Base-by-base conservation (phyloP, 2,888 invertebrate species). In the Odontomyia ornata region DNA sequence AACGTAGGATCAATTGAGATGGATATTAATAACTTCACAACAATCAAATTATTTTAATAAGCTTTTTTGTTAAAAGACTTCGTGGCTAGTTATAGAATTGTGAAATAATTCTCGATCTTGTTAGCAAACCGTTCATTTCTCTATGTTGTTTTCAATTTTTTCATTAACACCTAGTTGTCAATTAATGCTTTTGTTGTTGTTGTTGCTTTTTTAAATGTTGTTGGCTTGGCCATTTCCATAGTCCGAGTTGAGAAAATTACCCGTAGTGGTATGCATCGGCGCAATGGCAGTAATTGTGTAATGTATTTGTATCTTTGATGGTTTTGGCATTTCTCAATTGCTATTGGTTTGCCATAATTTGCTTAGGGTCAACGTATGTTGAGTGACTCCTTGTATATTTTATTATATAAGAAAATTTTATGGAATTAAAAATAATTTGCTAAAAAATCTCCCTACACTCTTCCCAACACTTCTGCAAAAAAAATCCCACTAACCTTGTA, bases 141-240 rank as follows among this genome's bases (percentile, higher is more conserved):
- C 71, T 52, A 73, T 77, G 77, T 77, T 79, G 77, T 76, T 79
- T 77, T 77, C 79, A 79, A 77, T 75, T 79, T 77, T 77, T 77
- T 77, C 72, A 79, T 79, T 79, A 79, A 67, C 79, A 79, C 77
- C 56, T 73, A 30, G 46, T 56, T 73, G 79, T 46, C 72, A 79
- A 79, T 76, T 79, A 76, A 69, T 52, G 56, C 15, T 52, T 73
- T 57, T 60, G 57, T 69, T 60, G 52, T 65, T 86, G 83, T 52
- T 69, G 30, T 23, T 86, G 83, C 80, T 72, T 46, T 72, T 56
- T n/a, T n/a, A n/a, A n/a, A 5, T 67, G 46, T 36, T 67, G 52
- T 47, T 47, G 25, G 25, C 28, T 67, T 67, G 21, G 13, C 23
- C n/a, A 67, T 36, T 67, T 43, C 46, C 67, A 36, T 21, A 36